These are phyloP conservation scores for Echinometra lucunter DNA, from an alignment of 53 echinoderm and acorn worm genomes.

Conservation along the genomic window DNA sequence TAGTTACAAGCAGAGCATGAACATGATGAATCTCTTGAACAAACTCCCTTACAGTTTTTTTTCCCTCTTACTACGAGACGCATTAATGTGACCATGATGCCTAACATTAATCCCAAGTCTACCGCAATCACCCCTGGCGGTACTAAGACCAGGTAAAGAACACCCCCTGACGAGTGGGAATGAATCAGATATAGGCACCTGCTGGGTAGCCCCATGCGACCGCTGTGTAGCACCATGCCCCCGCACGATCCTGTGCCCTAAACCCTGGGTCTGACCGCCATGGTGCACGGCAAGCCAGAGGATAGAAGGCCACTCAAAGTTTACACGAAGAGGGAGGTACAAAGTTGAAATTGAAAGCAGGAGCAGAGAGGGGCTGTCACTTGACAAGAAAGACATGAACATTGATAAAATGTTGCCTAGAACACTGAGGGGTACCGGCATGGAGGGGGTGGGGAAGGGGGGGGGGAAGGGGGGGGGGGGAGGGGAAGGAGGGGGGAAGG, in stretches of 20 bases:
- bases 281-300: not conserved
- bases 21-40: not conserved
- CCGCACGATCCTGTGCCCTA: slow-evolving; percentile 40
- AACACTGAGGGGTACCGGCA: too few relatives aligned
- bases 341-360: not conserved
- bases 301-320: slow-evolving; percentile 32
- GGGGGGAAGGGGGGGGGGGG: too few relatives aligned
- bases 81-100: slow-evolving; percentile 1
- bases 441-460: too few relatives aligned
- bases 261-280: slow-evolving; percentile 5
- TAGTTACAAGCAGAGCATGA: not conserved
- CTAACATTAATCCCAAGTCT: not conserved
- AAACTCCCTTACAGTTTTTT: not conserved
- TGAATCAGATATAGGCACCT: slow-evolving; percentile 47
- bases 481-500: too few relatives aligned
- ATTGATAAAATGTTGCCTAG: too few relatives aligned
- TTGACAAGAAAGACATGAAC: too few relatives aligned
- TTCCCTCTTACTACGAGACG: not conserved
- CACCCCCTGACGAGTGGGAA: not conserved
- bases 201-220: not conserved
- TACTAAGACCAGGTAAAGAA: not conserved
- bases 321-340: not conserved
- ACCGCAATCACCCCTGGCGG: not conserved
- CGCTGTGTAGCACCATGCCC: slow-evolving; percentile 14
- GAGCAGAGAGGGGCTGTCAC: too few relatives aligned